Conservation (phyloP, 2,113 vertebrate species). For the Dicrurus megarhynchus region DNA sequence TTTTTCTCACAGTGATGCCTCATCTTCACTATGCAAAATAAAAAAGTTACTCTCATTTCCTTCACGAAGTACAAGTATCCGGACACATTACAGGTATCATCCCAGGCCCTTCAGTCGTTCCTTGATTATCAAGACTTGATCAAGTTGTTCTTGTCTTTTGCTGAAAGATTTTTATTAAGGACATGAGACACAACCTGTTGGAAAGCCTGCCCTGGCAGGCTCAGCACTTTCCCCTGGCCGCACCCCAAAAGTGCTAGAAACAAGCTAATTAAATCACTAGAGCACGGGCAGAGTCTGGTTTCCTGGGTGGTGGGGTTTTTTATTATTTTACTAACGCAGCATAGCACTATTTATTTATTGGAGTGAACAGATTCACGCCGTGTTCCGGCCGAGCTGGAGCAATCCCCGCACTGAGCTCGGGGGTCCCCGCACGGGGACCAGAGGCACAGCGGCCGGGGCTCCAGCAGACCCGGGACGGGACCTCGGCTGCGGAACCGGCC, state of each 20-base stretch:
- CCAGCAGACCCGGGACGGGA: too few relatives aligned
- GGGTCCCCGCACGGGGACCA: fast-evolving
- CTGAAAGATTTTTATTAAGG: neutral
- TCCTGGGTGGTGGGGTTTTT: fast-evolving
- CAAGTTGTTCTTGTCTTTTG: neutral
- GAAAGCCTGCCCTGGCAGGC: neutral
- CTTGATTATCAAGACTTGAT: neutral
- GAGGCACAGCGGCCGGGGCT: neutral
- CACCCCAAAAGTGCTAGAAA: neutral
- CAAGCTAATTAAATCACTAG: neutral
- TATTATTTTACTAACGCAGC: neutral
- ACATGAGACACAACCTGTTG: neutral
- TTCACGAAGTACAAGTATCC: neutral
- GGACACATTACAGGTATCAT: fast-evolving
- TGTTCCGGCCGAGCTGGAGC: too few relatives aligned
- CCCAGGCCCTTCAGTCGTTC: neutral
- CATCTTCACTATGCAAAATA: neutral
- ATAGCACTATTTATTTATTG: neutral
- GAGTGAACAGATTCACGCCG: too few relatives aligned
- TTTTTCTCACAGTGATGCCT: neutral
- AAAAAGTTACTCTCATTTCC: neutral
- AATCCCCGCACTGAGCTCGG: fast-evolving
- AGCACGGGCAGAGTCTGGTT: neutral
- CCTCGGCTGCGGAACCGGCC: fast-evolving
- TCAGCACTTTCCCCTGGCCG: neutral